phyloP scores from a whole-genome alignment of 2,797 vertebrate genomes.

The Otus scops region DNA sequence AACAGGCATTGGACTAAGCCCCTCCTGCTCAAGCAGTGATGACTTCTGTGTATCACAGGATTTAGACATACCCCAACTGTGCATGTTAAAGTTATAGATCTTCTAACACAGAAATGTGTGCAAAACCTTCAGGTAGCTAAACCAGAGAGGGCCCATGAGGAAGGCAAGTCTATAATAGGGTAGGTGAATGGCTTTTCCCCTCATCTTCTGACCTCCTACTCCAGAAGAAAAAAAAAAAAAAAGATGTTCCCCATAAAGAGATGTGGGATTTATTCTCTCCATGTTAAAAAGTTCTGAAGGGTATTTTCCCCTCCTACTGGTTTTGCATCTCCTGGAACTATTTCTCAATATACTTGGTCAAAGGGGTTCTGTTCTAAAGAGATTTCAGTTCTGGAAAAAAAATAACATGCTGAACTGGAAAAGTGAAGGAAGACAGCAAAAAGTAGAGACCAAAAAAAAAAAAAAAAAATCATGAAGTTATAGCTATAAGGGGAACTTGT shows the following conservation, averaged over 20 bases:
- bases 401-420: not conserved
- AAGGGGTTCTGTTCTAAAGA: not conserved
- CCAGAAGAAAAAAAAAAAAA: not conserved
- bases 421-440: not conserved
- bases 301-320: not conserved
- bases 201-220: rapidly evolving
- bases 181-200: not conserved
- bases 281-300: not conserved
- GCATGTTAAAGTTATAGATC: not conserved
- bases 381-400: not conserved
- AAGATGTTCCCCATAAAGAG: not conserved
- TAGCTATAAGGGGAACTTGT: not conserved
- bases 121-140: not conserved
- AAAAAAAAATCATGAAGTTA: not conserved
- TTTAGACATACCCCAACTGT: not conserved
- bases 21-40: not conserved
- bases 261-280: not conserved
- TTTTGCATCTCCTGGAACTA: not conserved
- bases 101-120: not conserved
- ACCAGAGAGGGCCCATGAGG: not conserved
- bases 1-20: not conserved
- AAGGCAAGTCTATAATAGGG: not conserved
- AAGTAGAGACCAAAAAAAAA: not conserved
- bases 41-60: not conserved
- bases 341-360: not conserved